Evolutionary conservation across 2,797 vertebrate species (phyloP), one percentile per base, ranked within the genome.

Genomic region (Neoniphon sammara): DNA sequence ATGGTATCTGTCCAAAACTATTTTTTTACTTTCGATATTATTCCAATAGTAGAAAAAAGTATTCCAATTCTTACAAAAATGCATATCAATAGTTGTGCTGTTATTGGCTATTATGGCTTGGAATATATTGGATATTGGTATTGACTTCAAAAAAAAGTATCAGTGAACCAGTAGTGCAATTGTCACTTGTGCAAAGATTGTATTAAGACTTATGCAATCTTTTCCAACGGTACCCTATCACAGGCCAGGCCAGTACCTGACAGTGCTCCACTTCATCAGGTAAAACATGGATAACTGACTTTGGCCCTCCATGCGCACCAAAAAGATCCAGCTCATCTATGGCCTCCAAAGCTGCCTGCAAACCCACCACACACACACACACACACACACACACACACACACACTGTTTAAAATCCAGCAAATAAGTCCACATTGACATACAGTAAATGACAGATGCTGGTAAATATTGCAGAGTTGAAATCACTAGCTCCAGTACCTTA

Each of bases 291-390:
- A 99, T 98, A 80, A 99, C 97, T 11, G 98, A 99, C 84, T 95
- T 97, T 0, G 96, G 96, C 54, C 97, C 97, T 79, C 98, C 98
- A 0, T 97, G 95, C 50, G 95, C 97, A 73, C 98, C 98, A 89
- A 99, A 99, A 65, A 99, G 94, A 90, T 99, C 98, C 80, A 99
- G 90, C 89, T 99, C 98, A 93, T 99, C 98, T 70, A 99, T 98
- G 63, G 98, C 97, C 88, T 99, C 98, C 81, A 99, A 91, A 27
- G 98, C 98, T 64, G 98, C 97, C 98, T 99, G 88, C 20, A 71
- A 73, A 72, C 7, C n/a, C 17, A 21, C n/a, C 3, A 63, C 25
- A 52, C 25, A 61, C 3, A 34, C 31, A 58, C 2, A 49, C 55
- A 60, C 8, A 64, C 21, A 56, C 8, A 17, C 15, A 70, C 14